These are phyloP conservation scores for Sabatieria punctata DNA, from an alignment of 2,888 invertebrate genomes.

Conservation along the genomic window DNA sequence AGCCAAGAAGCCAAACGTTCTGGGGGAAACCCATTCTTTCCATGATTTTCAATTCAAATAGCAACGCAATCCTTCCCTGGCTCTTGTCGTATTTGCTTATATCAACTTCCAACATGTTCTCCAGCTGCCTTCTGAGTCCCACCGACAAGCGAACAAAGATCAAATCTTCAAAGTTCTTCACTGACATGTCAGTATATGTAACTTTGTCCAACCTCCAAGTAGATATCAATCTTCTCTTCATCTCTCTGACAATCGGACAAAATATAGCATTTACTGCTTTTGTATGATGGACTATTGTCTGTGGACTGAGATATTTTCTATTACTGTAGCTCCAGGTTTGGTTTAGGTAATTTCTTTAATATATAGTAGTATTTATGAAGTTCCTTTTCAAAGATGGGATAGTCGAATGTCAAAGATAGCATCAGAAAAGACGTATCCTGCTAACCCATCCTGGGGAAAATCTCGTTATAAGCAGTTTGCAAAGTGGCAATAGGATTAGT, in stretches of 20 bases:
- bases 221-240: neutral
- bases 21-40: neutral
- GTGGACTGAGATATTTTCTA: no score
- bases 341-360: no score
- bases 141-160: neutral
- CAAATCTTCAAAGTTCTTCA: neutral
- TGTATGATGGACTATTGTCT: no score
- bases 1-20: neutral
- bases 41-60: neutral
- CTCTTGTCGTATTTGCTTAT: conserved; percentile 2
- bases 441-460: no score
- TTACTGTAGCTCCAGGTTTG: no score
- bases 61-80: neutral
- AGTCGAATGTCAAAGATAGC: no score
- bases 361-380: no score
- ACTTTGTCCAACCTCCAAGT: neutral
- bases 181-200: neutral
- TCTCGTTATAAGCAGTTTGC: no score
- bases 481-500: no score
- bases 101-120: neutral
- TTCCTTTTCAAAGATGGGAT: no score
- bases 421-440: no score
- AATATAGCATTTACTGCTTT: neutral
- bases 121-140: neutral
- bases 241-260: neutral